Base-by-base conservation (phyloP, 2,113 vertebrate species). In the Axis porcinus region DNA sequence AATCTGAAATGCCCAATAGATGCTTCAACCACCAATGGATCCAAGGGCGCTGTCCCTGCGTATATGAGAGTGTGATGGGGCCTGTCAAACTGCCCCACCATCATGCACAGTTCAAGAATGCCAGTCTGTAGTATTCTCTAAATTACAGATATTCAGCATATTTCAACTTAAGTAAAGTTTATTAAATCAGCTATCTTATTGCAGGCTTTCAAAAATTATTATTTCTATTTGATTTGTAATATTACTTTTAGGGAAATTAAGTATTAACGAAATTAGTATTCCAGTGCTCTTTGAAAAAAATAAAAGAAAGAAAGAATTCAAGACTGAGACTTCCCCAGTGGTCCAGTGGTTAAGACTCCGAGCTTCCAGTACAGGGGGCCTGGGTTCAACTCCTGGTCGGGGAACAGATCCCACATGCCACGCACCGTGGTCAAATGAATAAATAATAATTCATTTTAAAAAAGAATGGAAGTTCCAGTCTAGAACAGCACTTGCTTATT, bases 1-100 rank as follows among this genome's bases (percentile, higher is more conserved):
- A 82, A 55, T 40, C 15, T 58, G 67, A 25, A 60, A 74, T n/a
- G 58, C 25, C 82, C 28, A 19, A 50, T 10, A 83, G 40, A 84
- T 52, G 17, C 43, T 10, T 19, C 23, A 60, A 54, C 19, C 25
- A 55, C 57, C n/a, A 7, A 1, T 3, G 25, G 7, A 8, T 58
- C 47, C 28, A 50, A 15, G 25, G 23, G 47, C 9, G 21, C 28
- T 43, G 58, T 55, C 74, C 28, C 64, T 92, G 64, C 2, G 10
- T 36, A 16, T 16, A 2, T 15, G 47, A 76, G 30, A 33, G 25
- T 13, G 55, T 1, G 3, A 11, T 16, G 1, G 40, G 17, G 2
- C 30, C n/a, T 40, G 30, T 12, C 40, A 50, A 88, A 62, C 27
- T 62, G 45, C 27, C 47, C 40, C 2, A 13, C 6, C 28, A 12